Conservation (phyloP, 2,797 vertebrate genomes). For the Sebastes vulpes region DNA sequence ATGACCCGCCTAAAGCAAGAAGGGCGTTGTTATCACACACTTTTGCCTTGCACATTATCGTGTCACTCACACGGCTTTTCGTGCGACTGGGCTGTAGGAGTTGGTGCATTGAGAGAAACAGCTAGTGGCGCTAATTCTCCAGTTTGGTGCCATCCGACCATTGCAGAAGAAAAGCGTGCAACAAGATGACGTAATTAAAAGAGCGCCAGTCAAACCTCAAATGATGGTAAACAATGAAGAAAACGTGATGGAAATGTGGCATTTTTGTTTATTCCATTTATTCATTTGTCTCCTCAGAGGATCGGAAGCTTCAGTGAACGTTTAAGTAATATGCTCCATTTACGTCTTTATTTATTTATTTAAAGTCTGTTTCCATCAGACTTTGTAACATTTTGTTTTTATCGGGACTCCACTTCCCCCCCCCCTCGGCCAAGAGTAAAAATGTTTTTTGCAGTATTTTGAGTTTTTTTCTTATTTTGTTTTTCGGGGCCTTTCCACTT, state of each 20-base stretch:
- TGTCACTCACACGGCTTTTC: too few relatives aligned
- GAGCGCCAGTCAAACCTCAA: neutral
- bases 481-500: neutral
- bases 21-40: too few relatives aligned
- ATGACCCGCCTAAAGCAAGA: too few relatives aligned
- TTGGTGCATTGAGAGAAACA: neutral
- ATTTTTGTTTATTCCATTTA: neutral
- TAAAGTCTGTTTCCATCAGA: neutral
- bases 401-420: neutral
- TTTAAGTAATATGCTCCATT: neutral
- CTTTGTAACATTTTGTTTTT: neutral
- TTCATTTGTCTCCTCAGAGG: neutral
- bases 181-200: neutral
- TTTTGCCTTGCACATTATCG: too few relatives aligned
- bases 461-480: neutral
- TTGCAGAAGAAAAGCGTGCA: neutral
- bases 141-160: neutral
- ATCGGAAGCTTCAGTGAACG: neutral
- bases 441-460: neutral
- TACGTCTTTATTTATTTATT: too few relatives aligned
- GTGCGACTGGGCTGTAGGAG: neutral
- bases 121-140: neutral
- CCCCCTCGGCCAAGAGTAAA: neutral
- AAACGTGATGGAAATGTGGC: neutral
- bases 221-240: neutral